phyloP scores from a whole-genome alignment of 2,888 invertebrate species.

The Harpagoxenus sublaevis region DNA sequence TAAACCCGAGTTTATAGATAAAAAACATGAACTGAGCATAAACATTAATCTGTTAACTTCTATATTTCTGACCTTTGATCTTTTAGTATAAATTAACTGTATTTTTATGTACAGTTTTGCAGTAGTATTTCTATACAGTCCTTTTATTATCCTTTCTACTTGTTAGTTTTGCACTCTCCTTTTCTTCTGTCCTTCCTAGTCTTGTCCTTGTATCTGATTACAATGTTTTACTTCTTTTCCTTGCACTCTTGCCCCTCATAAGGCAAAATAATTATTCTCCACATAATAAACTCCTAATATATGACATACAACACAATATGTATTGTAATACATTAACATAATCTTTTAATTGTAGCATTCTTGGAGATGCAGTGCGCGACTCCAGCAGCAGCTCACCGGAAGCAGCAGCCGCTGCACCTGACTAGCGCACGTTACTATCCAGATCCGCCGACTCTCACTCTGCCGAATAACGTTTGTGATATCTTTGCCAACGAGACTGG shows the following conservation, averaged over 20 bases:
- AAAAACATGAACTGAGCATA: neutral
- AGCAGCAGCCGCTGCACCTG: slow-evolving; percentile 85
- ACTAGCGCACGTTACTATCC: slow-evolving; percentile 87
- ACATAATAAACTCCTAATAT: neutral
- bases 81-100: too few species aligned
- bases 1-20: neutral
- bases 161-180: neutral
- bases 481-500: slow-evolving; percentile 90
- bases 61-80: neutral
- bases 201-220: neutral
- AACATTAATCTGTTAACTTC: neutral
- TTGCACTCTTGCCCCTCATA: neutral
- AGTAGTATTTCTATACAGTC: too few species aligned
- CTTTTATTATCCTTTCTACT: neutral
- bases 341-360: slow-evolving; percentile 47
- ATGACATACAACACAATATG: neutral
- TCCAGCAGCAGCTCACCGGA: slow-evolving; percentile 30
- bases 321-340: neutral
- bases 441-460: slow-evolving; percentile 87
- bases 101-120: too few species aligned
- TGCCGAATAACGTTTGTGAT: slow-evolving; percentile 89
- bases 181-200: neutral
- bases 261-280: neutral
- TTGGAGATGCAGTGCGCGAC: slow-evolving; percentile 63
- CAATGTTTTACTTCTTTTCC: neutral